These are phyloP conservation scores for Leistus spinibarbis DNA, from an alignment of 2,888 invertebrate genomes.

Conservation along the genomic window DNA sequence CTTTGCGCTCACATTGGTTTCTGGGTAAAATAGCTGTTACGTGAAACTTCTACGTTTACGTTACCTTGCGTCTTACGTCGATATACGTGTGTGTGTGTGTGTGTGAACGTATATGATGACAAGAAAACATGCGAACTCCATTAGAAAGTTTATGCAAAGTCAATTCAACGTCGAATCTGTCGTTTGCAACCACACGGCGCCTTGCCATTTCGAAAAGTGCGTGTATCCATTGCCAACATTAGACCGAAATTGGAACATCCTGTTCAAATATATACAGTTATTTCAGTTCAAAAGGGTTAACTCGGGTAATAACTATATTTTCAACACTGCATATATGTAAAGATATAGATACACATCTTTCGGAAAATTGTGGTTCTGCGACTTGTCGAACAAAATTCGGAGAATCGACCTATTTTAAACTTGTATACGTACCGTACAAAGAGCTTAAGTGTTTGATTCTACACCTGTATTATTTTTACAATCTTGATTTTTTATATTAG, in stretches of 20 bases:
- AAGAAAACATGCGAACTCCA: slow-evolving; percentile 34
- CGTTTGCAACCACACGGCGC: not conserved
- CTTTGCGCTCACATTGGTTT: not conserved
- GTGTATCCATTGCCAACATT: not conserved
- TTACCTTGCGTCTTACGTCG: not conserved
- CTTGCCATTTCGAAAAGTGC: not conserved
- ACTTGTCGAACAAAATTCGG: too few relatives aligned
- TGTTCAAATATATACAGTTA: not conserved
- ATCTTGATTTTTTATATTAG: too few relatives aligned
- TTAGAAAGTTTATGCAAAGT: slow-evolving; percentile 30
- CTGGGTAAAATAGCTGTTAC: slow-evolving; percentile 22
- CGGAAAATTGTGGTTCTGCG: too few relatives aligned
- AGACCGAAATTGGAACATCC: not conserved
- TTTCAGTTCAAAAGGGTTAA: not conserved
- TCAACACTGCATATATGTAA: too few relatives aligned
- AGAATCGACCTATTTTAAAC: too few relatives aligned
- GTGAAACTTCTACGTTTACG: slow-evolving; percentile 7
- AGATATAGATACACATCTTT: too few relatives aligned
- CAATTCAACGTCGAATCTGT: slow-evolving; percentile 9
- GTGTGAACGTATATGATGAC: slow-evolving; percentile 19
- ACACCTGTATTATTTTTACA: too few relatives aligned
- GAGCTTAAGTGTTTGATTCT: too few relatives aligned
- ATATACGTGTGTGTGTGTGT: not conserved
- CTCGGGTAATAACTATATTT: not conserved
- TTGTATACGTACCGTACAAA: too few relatives aligned